Evolutionary conservation across 2,113 vertebrate genomes (phyloP).

Genomic region (Eptesicus fuscus): DNA sequence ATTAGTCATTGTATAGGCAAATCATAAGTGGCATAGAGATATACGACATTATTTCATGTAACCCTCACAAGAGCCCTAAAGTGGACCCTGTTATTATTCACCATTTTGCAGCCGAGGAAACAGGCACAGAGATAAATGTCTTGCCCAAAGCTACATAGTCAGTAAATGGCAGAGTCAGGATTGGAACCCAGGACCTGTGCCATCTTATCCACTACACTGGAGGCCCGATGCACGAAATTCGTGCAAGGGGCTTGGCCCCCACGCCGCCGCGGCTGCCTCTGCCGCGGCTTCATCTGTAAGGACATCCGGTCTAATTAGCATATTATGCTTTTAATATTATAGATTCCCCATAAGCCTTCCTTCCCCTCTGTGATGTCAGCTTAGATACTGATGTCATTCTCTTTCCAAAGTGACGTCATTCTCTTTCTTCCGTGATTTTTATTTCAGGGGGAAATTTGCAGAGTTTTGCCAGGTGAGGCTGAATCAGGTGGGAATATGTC

Average conservation of each 20-base stretch:
- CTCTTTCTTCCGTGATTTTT: background rate
- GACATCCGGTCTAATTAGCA: too few species aligned
- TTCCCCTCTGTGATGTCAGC: background rate
- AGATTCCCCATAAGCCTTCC: background rate
- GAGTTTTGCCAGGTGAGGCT: background rate
- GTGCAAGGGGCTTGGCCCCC: too few species aligned
- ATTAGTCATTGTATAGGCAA: background rate
- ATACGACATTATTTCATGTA: rapidly evolving
- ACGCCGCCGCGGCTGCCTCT: too few species aligned
- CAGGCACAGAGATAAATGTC: background rate
- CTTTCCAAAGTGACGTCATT: background rate
- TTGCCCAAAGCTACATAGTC: background rate
- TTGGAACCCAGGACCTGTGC: background rate
- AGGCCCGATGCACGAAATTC: too few species aligned
- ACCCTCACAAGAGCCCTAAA: background rate
- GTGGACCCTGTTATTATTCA: background rate
- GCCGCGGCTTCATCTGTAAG: too few species aligned
- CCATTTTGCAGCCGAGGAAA: background rate
- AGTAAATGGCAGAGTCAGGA: background rate
- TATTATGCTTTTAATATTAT: too few species aligned
- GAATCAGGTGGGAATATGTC: background rate
- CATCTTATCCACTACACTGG: background rate
- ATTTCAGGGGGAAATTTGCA: background rate
- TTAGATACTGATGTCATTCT: background rate
- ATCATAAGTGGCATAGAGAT: background rate